Evolutionary conservation across 2,797 vertebrate species (phyloP).

Genomic region (Pteropus rufus): DNA sequence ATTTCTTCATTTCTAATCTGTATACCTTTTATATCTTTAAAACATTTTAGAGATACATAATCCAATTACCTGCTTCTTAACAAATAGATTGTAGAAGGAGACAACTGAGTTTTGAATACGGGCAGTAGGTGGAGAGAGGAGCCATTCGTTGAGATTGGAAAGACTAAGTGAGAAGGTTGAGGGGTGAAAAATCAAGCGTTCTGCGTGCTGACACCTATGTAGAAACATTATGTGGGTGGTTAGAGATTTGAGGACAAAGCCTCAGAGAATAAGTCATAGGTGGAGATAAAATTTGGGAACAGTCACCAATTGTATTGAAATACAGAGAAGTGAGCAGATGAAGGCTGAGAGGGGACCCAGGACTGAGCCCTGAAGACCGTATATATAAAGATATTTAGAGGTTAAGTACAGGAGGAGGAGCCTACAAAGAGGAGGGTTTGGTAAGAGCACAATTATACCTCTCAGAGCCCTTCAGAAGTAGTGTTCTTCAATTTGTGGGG

Average conservation of each 20-base stretch:
- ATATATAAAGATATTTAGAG: not conserved
- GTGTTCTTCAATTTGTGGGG: not conserved
- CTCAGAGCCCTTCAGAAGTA: not conserved
- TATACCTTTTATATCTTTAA: not conserved
- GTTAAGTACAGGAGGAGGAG: not conserved
- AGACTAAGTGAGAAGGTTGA: not conserved
- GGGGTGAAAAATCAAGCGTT: not conserved
- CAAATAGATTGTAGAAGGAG: not conserved
- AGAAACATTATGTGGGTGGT: not conserved
- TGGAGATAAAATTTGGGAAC: not conserved
- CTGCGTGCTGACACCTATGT: not conserved
- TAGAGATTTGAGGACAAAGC: not conserved
- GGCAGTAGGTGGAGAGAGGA: not conserved
- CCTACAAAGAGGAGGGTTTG: not conserved
- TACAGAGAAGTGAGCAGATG: not conserved
- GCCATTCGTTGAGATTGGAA: not conserved
- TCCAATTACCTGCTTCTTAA: not conserved
- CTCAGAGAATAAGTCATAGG: not conserved
- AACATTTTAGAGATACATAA: too few relatives aligned
- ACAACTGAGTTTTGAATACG: not conserved
- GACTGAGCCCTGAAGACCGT: not conserved
- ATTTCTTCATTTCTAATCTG: not conserved
- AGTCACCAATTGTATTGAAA: not conserved
- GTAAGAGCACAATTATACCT: not conserved
- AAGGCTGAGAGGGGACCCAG: not conserved